Evolutionary conservation across 64 coral and sea anemone genomes (phyloP).

Genomic region (Pocillopora damicornis): DNA sequence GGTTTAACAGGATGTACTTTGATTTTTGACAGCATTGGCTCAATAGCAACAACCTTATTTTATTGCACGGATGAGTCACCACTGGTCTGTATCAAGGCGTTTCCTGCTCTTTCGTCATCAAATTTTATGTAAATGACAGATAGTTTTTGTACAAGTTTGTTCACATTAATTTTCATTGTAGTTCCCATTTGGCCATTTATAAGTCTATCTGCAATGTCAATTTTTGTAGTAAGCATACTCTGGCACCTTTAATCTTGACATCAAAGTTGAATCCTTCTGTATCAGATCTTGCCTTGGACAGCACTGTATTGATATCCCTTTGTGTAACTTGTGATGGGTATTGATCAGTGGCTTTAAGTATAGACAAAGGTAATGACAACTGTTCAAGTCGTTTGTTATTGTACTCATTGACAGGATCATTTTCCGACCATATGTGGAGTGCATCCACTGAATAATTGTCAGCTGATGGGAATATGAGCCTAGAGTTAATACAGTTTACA

Average conservation of each 20-base stretch:
- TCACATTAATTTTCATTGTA: slow-evolving; percentile 12
- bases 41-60: slow-evolving; percentile 15
- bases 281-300: slow-evolving; percentile 32
- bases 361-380: slow-evolving; percentile 27
- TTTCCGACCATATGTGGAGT: slow-evolving; percentile 61
- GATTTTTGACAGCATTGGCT: slow-evolving; percentile 19
- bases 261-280: slow-evolving; percentile 43
- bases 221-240: slow-evolving; percentile 30
- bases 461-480: slow-evolving; percentile 38
- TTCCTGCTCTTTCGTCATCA: slow-evolving; percentile 43
- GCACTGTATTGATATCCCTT: slow-evolving; percentile 35
- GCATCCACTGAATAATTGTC: slow-evolving; percentile 45
- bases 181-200: slow-evolving; percentile 46
- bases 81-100: slow-evolving; percentile 39
- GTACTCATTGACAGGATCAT: slow-evolving; percentile 36
- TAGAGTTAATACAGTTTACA: slow-evolving; percentile 39
- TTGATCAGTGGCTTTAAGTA: slow-evolving; percentile 47
- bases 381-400: slow-evolving; percentile 35
- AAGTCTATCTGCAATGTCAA: slow-evolving; percentile 36
- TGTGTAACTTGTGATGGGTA: slow-evolving; percentile 27
- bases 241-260: slow-evolving; percentile 37
- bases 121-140: slow-evolving; percentile 33
- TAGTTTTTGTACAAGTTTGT: slow-evolving; percentile 31
- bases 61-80: slow-evolving; percentile 23
- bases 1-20: slow-evolving; percentile 15